Evolutionary conservation across 2,888 invertebrate species (phyloP), one percentile per base, ranked within the genome.

Genomic region (Leucoptera coffeella): DNA sequence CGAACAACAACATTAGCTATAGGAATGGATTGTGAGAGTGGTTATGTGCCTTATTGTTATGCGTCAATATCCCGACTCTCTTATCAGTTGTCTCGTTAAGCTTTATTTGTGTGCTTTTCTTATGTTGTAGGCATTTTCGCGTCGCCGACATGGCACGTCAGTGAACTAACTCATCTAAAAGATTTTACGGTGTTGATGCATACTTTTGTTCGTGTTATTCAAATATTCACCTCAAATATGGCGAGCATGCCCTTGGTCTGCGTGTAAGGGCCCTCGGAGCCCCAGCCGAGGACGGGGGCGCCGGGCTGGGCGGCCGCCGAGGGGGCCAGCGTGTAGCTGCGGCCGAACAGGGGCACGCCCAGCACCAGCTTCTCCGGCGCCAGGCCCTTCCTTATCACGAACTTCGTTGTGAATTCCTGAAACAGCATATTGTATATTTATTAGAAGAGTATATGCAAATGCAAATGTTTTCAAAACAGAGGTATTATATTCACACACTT

Each of bases 291-390:
- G 25, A 79, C 62, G 0, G 69, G 53, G 1, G 82, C 74, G 1
- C 82, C 80, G 1, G 75, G 73, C 1, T 56, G 41, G 0, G 75
- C 74, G 12, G 52, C 41, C 7, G 77, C 73, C 1, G 60, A 47
- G 9, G 74, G 55, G 22, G 74, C 71, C 13, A 88, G 51, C 1
- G 78, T 81, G 42, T 84, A 87, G 8, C 81, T 77, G 29, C 81
- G 73, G 0, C 85, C 87, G 40, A 80, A 86, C 21, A 85, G 64
- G 1, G 86, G 85, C 22, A 86, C 58, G 1, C 85, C 86, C 2
- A 87, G 50, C 3, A 86, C 73, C 3, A 87, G 49, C 48, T 86
- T 86, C 3, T 75, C 73, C 1, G 75, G 59, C 3, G 80, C 75
- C 35, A 82, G 73, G 1, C 84, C 82, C 27, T 73, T 71, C 21